Conservation (phyloP, 2,797 vertebrate genomes). For the Apodemus agrarius region DNA sequence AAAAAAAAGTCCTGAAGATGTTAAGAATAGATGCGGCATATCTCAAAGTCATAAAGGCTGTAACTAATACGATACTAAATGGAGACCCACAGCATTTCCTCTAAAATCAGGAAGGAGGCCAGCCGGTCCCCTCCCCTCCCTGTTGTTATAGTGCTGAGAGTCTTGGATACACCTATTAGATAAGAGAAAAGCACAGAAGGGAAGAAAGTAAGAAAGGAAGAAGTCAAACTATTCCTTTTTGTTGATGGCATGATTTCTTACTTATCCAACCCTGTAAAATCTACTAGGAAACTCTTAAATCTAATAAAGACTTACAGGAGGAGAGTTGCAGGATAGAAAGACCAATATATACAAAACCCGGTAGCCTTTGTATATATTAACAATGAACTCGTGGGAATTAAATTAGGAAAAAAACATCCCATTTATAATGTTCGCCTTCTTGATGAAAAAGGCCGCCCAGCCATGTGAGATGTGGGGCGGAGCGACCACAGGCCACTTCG, state of each 20-base stretch:
- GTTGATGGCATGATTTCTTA: background rate
- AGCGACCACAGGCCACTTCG: too few species aligned
- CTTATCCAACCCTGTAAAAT: background rate
- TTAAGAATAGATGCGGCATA: background rate
- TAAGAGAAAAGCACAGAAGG: background rate
- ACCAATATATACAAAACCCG: background rate
- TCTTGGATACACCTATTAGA: background rate
- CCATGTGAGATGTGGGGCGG: too few species aligned
- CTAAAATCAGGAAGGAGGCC: background rate
- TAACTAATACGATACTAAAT: background rate
- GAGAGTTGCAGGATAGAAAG: background rate
- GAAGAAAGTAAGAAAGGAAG: background rate
- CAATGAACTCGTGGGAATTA: background rate
- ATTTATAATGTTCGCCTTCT: background rate
- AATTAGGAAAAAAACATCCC: background rate
- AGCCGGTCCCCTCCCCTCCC: background rate
- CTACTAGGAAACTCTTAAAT: background rate
- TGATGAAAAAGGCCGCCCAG: background rate
- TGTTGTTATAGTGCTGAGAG: background rate
- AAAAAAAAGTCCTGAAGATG: background rate
- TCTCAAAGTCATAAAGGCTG: background rate
- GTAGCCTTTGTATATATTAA: background rate
- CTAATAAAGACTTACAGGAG: background rate
- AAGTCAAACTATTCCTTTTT: background rate
- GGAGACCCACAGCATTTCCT: background rate